Conservation (phyloP, 2,113 vertebrate species). For the Smithornis capensis region DNA sequence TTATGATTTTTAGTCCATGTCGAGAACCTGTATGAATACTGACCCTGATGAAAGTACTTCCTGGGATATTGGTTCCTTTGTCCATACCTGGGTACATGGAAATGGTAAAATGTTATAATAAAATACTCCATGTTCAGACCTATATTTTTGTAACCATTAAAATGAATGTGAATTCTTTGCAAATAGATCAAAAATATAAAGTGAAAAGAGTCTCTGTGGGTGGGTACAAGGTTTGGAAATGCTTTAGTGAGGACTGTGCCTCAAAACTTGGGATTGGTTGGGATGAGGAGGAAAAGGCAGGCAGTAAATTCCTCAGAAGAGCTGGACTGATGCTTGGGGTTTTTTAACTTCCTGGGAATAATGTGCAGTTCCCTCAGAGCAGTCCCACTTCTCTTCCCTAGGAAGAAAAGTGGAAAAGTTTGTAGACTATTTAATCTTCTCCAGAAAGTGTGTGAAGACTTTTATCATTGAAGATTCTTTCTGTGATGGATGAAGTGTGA, state of each 20-base stretch:
- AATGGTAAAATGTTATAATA: neutral
- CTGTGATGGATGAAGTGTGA: neutral
- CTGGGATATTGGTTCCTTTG: neutral
- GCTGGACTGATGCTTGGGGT: neutral
- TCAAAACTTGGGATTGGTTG: neutral
- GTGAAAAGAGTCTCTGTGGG: neutral
- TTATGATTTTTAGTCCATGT: accelerated
- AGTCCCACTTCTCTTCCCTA: neutral
- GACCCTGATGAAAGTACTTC: neutral
- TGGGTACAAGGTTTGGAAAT: neutral
- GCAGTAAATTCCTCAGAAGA: neutral
- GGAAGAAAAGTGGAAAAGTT: neutral
- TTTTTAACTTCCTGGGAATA: neutral
- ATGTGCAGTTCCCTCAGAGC: neutral
- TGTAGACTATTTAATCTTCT: neutral
- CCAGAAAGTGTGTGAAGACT: neutral
- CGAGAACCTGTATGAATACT: neutral
- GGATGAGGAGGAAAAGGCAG: neutral
- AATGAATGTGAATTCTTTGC: neutral
- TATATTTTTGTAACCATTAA: neutral
- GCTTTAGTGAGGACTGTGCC: neutral
- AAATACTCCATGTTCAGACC: neutral
- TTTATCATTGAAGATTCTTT: neutral
- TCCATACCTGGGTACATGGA: neutral
- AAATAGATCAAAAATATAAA: neutral